Base-by-base conservation (phyloP, 2,888 invertebrate species). In the Cryptus viduatorius region DNA sequence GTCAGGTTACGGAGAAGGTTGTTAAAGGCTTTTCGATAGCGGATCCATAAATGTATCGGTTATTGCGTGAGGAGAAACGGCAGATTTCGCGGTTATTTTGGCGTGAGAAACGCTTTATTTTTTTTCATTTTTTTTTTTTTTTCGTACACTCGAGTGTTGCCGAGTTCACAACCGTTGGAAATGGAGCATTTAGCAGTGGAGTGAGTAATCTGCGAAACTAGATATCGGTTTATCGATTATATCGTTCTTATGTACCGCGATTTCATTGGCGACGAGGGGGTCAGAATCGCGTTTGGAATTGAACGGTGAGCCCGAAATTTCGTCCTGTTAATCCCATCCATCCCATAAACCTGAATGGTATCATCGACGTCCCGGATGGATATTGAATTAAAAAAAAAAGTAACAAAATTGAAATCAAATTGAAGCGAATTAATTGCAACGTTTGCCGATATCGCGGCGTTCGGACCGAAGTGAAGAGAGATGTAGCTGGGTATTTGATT, bases 191-290 rank as follows among this genome's bases (percentile, higher is more conserved):
- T 79, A 79, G 59, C 31, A 46, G 78, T 78, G 69, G 59, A 75
- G 56, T 75, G 78, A 81, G 73, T 84, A 84, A 82, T 68, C 73
- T 50, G 53, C 68, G 50, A 65, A 81, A 82, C 53, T 64, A 78
- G 82, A 76, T 84, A 84, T 84, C 82, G 84, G 69, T 79, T 81
- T 84, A 84, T 84, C 81, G 84, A 84, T 82, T 82, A 82, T 84
- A 7, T 84, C 81, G 75, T 79, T 64, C 81, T 78, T 81, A 65
- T 65, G 59, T 44, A 67, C 69, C 37, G 31, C 19, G 10, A 29
- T 48, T 69, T 31, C 56, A 44, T 24, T 24, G 24, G 14, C 31
- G 53, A 16, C 24, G 50, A 29, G 8, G 14, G 48, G 69, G 59
- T 16, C 59, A 19, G 44, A 59, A 31, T 48, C 12, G 5, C 29